phyloP scores from a whole-genome alignment of 30 jellyfish, hydroid and myxozoan species.

The Hydractinia echinata region DNA sequence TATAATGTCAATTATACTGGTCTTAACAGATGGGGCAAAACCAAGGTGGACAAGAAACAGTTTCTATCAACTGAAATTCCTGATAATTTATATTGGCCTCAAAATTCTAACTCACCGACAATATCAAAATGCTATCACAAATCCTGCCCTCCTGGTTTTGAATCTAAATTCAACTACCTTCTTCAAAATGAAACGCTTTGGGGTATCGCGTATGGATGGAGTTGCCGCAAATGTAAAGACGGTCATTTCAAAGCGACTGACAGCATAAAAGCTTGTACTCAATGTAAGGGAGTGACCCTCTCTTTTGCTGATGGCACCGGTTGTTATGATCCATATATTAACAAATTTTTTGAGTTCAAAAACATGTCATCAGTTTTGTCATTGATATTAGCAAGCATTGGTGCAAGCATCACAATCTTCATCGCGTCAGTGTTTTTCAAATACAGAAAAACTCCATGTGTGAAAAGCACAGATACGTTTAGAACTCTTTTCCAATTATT shows the following conservation, averaged over 20 bases:
- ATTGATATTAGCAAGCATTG: neutral
- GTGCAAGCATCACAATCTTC: neutral
- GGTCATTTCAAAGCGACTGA: neutral
- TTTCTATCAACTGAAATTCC: slow-evolving; percentile 5
- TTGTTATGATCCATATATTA: slow-evolving; percentile 4
- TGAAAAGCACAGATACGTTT: neutral
- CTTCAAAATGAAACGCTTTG: neutral
- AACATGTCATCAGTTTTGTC: neutral
- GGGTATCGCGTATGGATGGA: neutral
- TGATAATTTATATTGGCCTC: neutral
- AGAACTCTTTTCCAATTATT: neutral
- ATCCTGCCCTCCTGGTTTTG: slow-evolving; percentile 6
- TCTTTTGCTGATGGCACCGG: neutral
- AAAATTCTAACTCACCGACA: neutral
- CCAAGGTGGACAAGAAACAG: neutral
- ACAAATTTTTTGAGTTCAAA: neutral
- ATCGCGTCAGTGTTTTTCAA: neutral
- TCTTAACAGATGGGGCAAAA: neutral
- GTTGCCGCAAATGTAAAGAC: slow-evolving; percentile 1
- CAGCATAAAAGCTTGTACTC: neutral
- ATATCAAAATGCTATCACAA: neutral
- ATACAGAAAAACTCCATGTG: neutral
- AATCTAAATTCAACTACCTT: neutral
- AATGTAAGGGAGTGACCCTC: neutral
- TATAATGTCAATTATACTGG: neutral